Percentiles rank a stretch among this genome's conserved stretches.
These are phyloP conservation scores for Actenoides hombroni DNA, from an alignment of 2,113 vertebrate species.

Conservation along the genomic window DNA sequence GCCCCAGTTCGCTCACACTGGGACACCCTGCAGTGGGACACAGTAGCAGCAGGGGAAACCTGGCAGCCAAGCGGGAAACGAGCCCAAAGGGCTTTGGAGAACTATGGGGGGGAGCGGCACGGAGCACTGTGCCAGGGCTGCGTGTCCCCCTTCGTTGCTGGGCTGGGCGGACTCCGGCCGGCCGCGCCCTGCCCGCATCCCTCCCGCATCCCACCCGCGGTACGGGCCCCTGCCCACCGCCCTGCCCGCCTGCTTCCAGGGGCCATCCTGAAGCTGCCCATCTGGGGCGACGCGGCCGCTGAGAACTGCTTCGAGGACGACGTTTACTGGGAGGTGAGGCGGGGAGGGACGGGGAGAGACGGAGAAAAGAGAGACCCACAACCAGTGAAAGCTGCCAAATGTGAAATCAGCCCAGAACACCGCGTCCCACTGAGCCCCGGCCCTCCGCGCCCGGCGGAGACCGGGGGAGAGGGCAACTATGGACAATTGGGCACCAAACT, in stretches of 20 bases:
- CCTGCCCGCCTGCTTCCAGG: slow-evolving; percentile 71
- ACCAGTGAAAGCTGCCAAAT: slow-evolving; percentile 17
- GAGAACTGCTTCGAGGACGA: slow-evolving; percentile 93
- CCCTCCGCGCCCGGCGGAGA: not conserved
- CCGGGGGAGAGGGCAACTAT: not conserved
- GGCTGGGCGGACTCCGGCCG: rapidly evolving
- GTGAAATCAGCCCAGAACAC: slow-evolving; percentile 31
- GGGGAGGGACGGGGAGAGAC: not conserved
- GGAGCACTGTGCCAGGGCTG: not conserved
- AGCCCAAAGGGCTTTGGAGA: not conserved
- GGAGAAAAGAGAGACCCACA: slow-evolving; percentile 12
- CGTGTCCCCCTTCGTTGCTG: not conserved
- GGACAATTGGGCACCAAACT: not conserved
- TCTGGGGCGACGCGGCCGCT: slow-evolving; percentile 89
- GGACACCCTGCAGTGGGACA: rapidly evolving
- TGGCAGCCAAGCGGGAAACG: not conserved
- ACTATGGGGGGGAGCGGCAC: not conserved
- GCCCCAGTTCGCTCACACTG: no score
- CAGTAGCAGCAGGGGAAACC: not conserved
- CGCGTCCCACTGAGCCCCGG: slow-evolving; percentile 31
- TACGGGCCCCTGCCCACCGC: not conserved
- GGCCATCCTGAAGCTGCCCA: slow-evolving; percentile 84
- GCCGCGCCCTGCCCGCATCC: not conserved
- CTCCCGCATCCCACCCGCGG: not conserved
- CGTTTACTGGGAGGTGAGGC: slow-evolving; percentile 92